Evolutionary conservation across 92 coral and sea anemone species (phyloP).

Genomic region (Phymanthus crucifer): DNA sequence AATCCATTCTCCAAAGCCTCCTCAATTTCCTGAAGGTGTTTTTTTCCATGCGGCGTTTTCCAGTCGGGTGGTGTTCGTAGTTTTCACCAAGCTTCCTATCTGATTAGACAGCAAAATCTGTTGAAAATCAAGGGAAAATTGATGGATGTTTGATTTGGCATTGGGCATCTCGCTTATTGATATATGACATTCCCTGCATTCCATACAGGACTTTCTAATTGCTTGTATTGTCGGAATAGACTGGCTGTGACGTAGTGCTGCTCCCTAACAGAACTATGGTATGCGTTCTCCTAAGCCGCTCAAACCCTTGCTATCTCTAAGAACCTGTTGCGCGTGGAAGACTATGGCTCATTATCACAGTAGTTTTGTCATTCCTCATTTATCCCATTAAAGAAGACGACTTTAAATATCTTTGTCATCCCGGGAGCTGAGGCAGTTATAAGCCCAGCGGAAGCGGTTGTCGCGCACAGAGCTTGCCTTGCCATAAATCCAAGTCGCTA

Average conservation of each 20-base stretch:
- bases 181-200: slow-evolving; percentile 20
- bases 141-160: slow-evolving; percentile 1
- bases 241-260: slow-evolving; percentile 22
- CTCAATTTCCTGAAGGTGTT: slow-evolving; percentile 6
- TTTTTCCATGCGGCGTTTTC: neutral
- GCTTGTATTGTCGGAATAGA: slow-evolving; percentile 15
- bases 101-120: slow-evolving; percentile 1
- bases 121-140: neutral
- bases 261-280: slow-evolving; percentile 19
- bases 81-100: neutral
- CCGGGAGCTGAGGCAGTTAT: neutral
- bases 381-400: neutral
- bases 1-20: slow-evolving; percentile 24
- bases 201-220: slow-evolving; percentile 23
- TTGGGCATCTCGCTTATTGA: slow-evolving; percentile 14
- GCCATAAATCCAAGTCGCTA: slow-evolving; percentile 31
- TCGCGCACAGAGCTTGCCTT: slow-evolving; percentile 19
- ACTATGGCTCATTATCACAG: neutral
- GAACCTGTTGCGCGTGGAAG: slow-evolving; percentile 12
- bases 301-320: neutral
- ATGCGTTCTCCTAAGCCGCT: slow-evolving; percentile 19
- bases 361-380: neutral
- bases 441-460: slow-evolving; percentile 18
- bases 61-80: neutral
- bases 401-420: slow-evolving; percentile 5